phyloP scores from a whole-genome alignment of 2,888 invertebrate genomes.

The Parnassius orleans region DNA sequence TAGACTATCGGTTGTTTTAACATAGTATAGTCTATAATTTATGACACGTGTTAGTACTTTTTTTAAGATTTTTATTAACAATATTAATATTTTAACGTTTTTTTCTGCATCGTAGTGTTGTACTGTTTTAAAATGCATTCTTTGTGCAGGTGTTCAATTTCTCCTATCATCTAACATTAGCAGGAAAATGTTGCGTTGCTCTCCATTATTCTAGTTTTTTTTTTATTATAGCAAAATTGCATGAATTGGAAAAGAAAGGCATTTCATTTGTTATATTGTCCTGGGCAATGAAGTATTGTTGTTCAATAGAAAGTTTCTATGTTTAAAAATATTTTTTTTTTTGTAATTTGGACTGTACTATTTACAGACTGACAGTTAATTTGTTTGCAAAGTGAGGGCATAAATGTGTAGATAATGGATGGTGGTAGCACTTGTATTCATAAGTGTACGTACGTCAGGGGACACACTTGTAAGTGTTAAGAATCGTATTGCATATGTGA shows the following conservation, averaged over 20 bases:
- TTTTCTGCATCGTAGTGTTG: slow-evolving; percentile 78
- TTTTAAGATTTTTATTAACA: slow-evolving; percentile 64
- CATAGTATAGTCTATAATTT: slow-evolving; percentile 51
- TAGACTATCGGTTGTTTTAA: slow-evolving; percentile 44
- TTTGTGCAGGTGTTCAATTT: slow-evolving; percentile 80
- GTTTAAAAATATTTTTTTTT: slow-evolving; percentile 31
- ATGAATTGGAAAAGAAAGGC: slow-evolving; percentile 65
- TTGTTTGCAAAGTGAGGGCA: slow-evolving; percentile 64
- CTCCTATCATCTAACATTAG: slow-evolving; percentile 78
- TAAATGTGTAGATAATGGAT: slow-evolving; percentile 70
- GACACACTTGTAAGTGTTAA: slow-evolving; percentile 16
- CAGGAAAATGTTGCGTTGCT: slow-evolving; percentile 80
- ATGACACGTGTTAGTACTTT: slow-evolving; percentile 37
- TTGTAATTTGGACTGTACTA: slow-evolving; percentile 29
- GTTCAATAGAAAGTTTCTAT: slow-evolving; percentile 34
- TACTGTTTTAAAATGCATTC: slow-evolving; percentile 74
- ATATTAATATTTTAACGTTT: slow-evolving; percentile 58
- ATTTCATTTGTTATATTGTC: slow-evolving; percentile 60
- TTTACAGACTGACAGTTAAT: slow-evolving; percentile 57
- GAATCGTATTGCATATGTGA: slow-evolving; percentile 31
- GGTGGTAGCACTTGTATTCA: slow-evolving; percentile 63
- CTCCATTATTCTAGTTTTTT: slow-evolving; percentile 58
- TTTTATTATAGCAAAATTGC: slow-evolving; percentile 54
- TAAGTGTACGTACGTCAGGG: slow-evolving; percentile 30
- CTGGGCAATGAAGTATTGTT: slow-evolving; percentile 52